phyloP scores from a whole-genome alignment of 1,140 invertebrate genomes.

The Drosophila carrolli region DNA sequence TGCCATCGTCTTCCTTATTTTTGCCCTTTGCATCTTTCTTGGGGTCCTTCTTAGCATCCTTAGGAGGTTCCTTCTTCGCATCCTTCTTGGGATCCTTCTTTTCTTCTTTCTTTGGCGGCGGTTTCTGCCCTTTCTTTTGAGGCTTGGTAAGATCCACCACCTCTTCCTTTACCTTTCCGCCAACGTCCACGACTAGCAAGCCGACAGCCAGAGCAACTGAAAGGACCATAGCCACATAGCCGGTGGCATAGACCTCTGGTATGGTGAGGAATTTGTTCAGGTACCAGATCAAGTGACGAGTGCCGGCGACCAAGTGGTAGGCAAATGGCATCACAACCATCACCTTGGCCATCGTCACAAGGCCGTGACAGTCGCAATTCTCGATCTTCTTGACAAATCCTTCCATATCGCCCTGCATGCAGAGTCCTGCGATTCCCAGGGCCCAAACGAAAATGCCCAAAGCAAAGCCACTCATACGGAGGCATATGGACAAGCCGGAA shows the following conservation, averaged over 20 bases:
- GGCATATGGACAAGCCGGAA: constrained; percentile 91
- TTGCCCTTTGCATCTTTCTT: neutral
- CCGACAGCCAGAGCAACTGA: constrained; percentile 24
- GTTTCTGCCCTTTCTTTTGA: neutral
- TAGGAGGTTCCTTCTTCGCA: neutral
- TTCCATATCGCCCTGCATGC: constrained; percentile 85
- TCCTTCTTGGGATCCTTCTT: neutral
- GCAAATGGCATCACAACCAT: constrained; percentile 87
- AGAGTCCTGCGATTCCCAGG: constrained; percentile 85
- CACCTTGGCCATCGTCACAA: constrained; percentile 85
- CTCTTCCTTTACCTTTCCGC: constrained; percentile 7
- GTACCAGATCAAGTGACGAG: constrained; percentile 90
- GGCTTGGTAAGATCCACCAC: constrained; percentile 27
- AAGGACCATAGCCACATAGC: constrained; percentile 86
- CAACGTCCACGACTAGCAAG: constrained; percentile 15
- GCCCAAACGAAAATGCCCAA: constrained; percentile 85
- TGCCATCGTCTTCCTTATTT: constrained; percentile 1
- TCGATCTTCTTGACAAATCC: constrained; percentile 85
- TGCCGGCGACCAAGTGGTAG: constrained; percentile 89
- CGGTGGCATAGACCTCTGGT: constrained; percentile 88
- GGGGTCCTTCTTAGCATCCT: neutral
- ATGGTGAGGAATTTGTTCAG: constrained; percentile 88
- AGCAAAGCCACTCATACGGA: constrained; percentile 90
- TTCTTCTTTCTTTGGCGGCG: neutral
- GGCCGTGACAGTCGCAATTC: constrained; percentile 83